Base-by-base conservation (phyloP, 2,797 vertebrate species). In the Chromis chromis region DNA sequence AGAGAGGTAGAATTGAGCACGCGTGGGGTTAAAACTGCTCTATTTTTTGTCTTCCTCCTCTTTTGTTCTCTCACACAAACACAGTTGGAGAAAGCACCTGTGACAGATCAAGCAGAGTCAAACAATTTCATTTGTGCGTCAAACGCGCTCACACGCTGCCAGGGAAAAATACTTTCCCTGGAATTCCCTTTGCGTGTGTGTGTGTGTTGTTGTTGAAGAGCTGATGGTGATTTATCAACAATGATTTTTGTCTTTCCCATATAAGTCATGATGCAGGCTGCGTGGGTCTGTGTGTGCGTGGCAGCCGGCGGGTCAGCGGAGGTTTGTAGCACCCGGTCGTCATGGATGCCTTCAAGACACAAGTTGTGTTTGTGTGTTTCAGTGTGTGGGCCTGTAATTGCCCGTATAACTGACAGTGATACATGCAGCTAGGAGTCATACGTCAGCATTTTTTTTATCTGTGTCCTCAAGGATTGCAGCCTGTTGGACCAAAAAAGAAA, bases 101-200 rank as follows among this genome's bases (percentile, higher is more conserved):
- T 70, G 83, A 89, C 88, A 74, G 76, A 90, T 93, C 88, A 91
- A 83, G 81, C 48, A 33, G 63, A 88, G 81, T 87, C 79, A 87
- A 91, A 88, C 82, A 82, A 58, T 86, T 87, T 86, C 66, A 82
- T 79, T 25, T 86, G 81, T 85, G 85, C 68, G 70, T 89, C 86
- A 89, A 79, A 89, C 85, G 70, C 65, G 54, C 72, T 80, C 71
- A 71, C 65, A 77, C 27, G 12, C 65, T 81, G 78, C 79, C 73
- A 84, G 60, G 65, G 57, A 71, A 62, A 69, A 0, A 60, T 9
- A 60, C 12, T 12, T 72, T 74, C 70, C 49, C 50, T 54, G 64
- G 42, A 44, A 19, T 44, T 44, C 42, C 42, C 17, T 82, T 63
- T 76, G 70, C 81, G 64, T 69, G 57, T 72, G 67, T 70, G 54